Percentiles rank a stretch among this genome's conserved stretches.
These are phyloP conservation scores for Lepidurus packardi DNA, from an alignment of 1,140 invertebrate genomes.

Conservation along the genomic window DNA sequence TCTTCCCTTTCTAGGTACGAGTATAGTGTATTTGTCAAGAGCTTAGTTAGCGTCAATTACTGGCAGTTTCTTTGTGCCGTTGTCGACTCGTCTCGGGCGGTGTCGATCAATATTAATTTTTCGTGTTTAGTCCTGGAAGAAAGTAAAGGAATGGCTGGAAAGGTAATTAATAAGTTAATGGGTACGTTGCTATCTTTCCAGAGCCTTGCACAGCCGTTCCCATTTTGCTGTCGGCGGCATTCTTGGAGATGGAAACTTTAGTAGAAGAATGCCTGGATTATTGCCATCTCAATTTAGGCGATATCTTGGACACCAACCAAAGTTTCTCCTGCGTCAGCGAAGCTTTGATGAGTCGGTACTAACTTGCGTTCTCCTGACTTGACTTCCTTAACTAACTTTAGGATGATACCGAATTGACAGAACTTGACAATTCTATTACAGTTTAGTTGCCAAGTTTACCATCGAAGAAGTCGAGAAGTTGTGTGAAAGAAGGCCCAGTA, in stretches of 20 bases:
- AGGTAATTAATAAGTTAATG: slow-evolving; percentile 39
- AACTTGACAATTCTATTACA: slow-evolving; percentile 42
- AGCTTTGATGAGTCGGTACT: slow-evolving; percentile 61
- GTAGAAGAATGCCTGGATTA: slow-evolving; percentile 72
- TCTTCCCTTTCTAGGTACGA: slow-evolving; percentile 15
- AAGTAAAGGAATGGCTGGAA: slow-evolving; percentile 59
- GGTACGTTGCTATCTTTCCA: slow-evolving; percentile 41
- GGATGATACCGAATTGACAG: neutral
- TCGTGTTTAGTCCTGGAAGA: slow-evolving; percentile 49
- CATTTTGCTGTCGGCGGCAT: slow-evolving; percentile 86
- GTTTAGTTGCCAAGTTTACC: slow-evolving; percentile 70
- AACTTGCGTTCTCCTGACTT: slow-evolving; percentile 33
- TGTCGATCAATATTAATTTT: too few species aligned
- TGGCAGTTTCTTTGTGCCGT: neutral
- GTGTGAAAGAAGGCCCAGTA: slow-evolving; percentile 72
- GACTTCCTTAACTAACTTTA: slow-evolving; percentile 30
- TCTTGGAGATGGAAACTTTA: slow-evolving; percentile 86
- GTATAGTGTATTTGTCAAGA: neutral
- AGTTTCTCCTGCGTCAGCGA: slow-evolving; percentile 78
- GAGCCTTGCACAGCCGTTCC: slow-evolving; percentile 81
- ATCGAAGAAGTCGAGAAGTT: slow-evolving; percentile 70
- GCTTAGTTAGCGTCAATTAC: neutral
- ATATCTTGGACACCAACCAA: slow-evolving; percentile 67
- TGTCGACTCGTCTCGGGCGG: slow-evolving; percentile 32
- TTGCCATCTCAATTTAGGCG: slow-evolving; percentile 70